A percentile compares a stretch with the other conserved stretches of the same genome.
phyloP scores from a whole-genome alignment of 2,888 invertebrate species.

The Ochropleura leucogaster region DNA sequence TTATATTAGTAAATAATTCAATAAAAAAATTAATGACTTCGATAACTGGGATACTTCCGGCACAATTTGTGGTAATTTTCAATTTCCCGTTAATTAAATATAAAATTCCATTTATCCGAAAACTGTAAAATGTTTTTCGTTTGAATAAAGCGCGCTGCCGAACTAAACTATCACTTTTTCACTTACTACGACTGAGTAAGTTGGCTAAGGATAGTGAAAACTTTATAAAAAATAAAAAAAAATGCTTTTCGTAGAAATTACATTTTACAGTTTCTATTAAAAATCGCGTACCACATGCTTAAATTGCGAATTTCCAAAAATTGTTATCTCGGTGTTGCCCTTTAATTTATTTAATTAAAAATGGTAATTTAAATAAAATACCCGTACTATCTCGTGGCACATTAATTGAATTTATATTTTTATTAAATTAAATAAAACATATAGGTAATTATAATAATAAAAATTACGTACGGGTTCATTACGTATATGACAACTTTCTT shows the following conservation, averaged over 20 bases:
- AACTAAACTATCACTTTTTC: conserved; percentile 71
- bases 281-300: not conserved
- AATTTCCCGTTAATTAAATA: conserved; percentile 10
- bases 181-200: conserved; percentile 76
- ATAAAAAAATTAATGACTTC: conserved; percentile 75
- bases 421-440: conserved; percentile 69
- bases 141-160: conserved; percentile 59
- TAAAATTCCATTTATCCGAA: conserved; percentile 5
- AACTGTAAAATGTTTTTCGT: conserved; percentile 34
- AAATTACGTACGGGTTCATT: conserved; percentile 76
- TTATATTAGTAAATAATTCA: conserved; percentile 66
- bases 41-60: conserved; percentile 67
- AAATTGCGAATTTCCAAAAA: conserved; percentile 52
- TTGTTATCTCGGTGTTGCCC: conserved; percentile 47
- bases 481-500: conserved; percentile 65
- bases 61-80: conserved; percentile 55
- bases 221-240: conserved; percentile 41
- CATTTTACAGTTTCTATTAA: conserved; percentile 39
- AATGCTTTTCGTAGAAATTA: conserved; percentile 43
- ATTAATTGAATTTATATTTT: conserved; percentile 74
- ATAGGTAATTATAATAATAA: conserved; percentile 61
- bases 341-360: conserved; percentile 65
- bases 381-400: conserved; percentile 88
- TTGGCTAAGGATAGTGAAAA: conserved; percentile 72
- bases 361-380: conserved; percentile 79